Evolutionary conservation across 1,140 invertebrate species (phyloP), one percentile per base, ranked within the genome.

Genomic region (Latrodectus geometricus): DNA sequence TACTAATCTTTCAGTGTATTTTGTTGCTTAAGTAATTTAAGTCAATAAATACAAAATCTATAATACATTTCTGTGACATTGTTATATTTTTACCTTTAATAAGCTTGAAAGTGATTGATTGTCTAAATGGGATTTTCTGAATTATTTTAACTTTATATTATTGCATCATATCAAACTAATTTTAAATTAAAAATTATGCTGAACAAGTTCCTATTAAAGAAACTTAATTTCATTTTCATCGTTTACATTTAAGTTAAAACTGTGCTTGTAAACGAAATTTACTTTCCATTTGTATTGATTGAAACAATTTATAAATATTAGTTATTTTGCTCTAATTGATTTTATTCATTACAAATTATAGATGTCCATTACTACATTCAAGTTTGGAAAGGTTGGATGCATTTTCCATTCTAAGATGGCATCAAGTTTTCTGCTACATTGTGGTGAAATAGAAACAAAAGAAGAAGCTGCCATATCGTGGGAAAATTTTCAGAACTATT

Each of bases 401-500:
- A 77, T 82, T 11, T 79, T 69, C 4, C 85, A 73, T 74, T 87
- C 85, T 12, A 79, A 87, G 68, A 54, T 79, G 74, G 54, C 49
- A 23, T 65, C 68, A 50, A 78, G 75, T 66, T 8, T 84, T 49
- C n/a, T 88, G 14, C 8, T 83, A 15, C 81, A 84, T 17, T 88
- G 87, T 68, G 35, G 61, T 66, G 80, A 79, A 52, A 78, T 88
- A 21, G 87, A 88, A 66, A 84, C 75, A 11, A 79, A 73, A 66
- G 87, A 88, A 84, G 75, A 84, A 61, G 9, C 80, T 83, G 80
- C 87, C 4, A 88, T 88, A 66, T 88, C 87, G 54, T 88, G 87
- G 87, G 87, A 88, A 80, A 88, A 73, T 69, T 88, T 88, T 61
- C 87, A 88, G 15, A 88, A 88, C 48, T 66, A 72, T 66, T 88